A percentile compares a stretch with the other conserved stretches of the same genome.
Conservation (phyloP, 2,113 vertebrate genomes). For the Rhea pennata region DNA sequence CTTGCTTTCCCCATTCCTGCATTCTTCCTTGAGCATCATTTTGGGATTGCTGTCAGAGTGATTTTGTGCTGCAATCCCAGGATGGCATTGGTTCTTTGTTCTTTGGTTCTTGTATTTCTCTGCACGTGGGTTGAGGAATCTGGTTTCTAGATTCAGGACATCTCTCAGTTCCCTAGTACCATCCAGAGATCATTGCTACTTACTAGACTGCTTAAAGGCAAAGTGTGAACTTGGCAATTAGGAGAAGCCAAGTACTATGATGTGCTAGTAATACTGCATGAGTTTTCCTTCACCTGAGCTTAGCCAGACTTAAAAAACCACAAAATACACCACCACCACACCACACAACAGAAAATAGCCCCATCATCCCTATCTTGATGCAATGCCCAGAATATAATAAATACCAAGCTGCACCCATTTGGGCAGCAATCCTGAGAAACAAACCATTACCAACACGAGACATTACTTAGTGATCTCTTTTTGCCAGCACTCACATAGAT, state of each 20-base stretch:
- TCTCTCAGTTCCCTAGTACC: not conserved
- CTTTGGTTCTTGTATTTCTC: not conserved
- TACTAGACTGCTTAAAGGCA: not conserved
- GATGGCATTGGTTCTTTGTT: not conserved
- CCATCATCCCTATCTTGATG: not conserved
- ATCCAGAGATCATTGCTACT: not conserved
- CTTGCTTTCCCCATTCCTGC: not conserved
- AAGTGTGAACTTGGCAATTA: not conserved
- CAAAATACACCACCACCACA: no score
- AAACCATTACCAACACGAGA: not conserved
- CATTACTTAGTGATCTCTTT: not conserved
- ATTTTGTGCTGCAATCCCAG: not conserved
- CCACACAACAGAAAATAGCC: not conserved
- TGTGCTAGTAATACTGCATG: not conserved
- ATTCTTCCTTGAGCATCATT: not conserved
- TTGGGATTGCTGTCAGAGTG: not conserved
- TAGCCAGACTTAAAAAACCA: not conserved
- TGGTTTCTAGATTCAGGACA: not conserved
- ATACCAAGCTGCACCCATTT: not conserved
- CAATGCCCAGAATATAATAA: not conserved
- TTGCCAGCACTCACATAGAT: not conserved
- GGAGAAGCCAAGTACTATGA: not conserved
- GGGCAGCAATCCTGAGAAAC: not conserved
- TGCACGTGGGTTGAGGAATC: not conserved
- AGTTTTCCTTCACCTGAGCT: not conserved